Percentiles rank a stretch among this genome's conserved stretches.
These are phyloP conservation scores for Morelia viridis DNA, from an alignment of 2,797 vertebrate species.

Conservation along the genomic window DNA sequence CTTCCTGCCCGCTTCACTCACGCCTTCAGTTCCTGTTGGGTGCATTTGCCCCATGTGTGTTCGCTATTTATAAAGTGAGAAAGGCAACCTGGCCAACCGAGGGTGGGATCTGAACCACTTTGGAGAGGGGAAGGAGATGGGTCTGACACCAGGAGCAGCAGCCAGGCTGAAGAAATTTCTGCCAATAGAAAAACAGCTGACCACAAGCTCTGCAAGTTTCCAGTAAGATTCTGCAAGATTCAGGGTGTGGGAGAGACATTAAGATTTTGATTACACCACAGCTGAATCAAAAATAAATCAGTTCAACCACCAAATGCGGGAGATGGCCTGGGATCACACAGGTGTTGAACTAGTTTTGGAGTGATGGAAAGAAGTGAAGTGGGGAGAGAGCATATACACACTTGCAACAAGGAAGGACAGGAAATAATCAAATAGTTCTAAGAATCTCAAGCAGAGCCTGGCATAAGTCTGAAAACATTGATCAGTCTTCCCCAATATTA, in stretches of 20 bases:
- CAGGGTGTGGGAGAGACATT: not conserved
- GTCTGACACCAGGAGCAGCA: not conserved
- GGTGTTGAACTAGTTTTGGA: not conserved
- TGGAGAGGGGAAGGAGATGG: not conserved
- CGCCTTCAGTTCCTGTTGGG: not conserved
- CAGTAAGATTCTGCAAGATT: not conserved
- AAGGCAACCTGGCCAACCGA: not conserved
- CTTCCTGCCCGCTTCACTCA: not conserved
- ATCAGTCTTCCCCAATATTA: slow-evolving; percentile 39
- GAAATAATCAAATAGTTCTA: slow-evolving; percentile 56
- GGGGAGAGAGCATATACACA: not conserved
- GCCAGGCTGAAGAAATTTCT: too few relatives aligned
- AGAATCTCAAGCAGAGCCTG: slow-evolving; percentile 54
- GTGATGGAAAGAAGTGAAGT: not conserved
- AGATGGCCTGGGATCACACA: not conserved
- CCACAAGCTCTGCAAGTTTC: not conserved
- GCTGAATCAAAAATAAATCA: too few relatives aligned
- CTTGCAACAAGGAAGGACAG: slow-evolving; percentile 30
- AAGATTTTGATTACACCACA: not conserved
- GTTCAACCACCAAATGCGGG: not conserved
- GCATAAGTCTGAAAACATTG: slow-evolving; percentile 52
- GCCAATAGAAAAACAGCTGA: not conserved
- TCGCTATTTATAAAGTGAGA: not conserved
- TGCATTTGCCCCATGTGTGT: not conserved
- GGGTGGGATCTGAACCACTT: not conserved